phyloP scores from a whole-genome alignment of 2,797 vertebrate genomes.

The Aldrovandia affinis region DNA sequence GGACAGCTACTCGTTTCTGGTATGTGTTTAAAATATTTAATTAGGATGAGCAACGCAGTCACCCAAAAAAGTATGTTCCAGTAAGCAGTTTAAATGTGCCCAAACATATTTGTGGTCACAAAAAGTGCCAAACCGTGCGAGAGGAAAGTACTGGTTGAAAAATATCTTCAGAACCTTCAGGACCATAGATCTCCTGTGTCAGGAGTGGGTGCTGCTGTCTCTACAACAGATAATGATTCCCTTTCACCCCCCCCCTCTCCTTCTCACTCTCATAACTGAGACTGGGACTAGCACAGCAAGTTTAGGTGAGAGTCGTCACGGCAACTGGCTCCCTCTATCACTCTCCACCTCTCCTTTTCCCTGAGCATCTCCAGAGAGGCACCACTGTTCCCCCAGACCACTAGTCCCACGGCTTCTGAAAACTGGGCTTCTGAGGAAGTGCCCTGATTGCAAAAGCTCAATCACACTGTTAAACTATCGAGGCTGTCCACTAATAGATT shows the following conservation, averaged over 20 bases:
- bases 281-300: neutral
- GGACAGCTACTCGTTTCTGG: neutral
- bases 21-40: neutral
- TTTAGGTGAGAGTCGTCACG: neutral
- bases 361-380: neutral
- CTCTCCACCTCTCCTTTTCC: neutral
- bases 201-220: neutral
- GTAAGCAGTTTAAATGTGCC: too few species aligned
- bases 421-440: neutral
- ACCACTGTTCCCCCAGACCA: neutral
- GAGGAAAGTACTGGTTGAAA: too few species aligned
- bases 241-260: neutral
- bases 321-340: neutral
- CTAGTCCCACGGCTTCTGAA: neutral
- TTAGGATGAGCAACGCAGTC: neutral
- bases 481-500: neutral
- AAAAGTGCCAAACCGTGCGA: too few species aligned
- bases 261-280: neutral
- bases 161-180: neutral
- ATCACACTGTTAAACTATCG: neutral
- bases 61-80: neutral
- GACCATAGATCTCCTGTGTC: neutral
- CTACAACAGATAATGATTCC: neutral
- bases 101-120: too few species aligned
- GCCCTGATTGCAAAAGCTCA: neutral